Evolutionary conservation across 2,113 vertebrate species (phyloP).

Genomic region (Tringa solitaria): DNA sequence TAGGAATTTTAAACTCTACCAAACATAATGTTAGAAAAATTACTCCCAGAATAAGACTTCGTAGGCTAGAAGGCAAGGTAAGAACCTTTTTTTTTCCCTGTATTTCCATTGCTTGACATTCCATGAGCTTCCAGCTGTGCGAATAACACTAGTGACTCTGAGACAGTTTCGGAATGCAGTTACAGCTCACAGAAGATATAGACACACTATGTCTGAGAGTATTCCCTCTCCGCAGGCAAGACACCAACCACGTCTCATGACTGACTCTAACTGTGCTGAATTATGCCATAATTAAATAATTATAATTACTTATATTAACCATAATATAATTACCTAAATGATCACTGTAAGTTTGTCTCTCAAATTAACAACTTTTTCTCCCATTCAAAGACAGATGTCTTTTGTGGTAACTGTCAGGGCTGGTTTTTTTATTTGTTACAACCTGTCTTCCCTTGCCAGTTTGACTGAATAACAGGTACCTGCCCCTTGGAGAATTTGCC

Average conservation of each 20-base stretch:
- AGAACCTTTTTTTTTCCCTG: rapidly evolving
- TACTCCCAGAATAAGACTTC: background rate
- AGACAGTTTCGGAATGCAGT: background rate
- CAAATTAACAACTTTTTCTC: slow-evolving; percentile 49
- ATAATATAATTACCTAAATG: slow-evolving; percentile 59
- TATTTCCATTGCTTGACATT: background rate
- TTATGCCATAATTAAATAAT: slow-evolving; percentile 65
- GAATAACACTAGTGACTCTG: background rate
- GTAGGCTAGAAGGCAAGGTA: background rate
- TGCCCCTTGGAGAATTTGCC: background rate
- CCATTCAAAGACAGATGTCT: slow-evolving; percentile 26
- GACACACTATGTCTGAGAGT: background rate
- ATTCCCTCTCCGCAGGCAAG: background rate
- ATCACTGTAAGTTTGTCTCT: slow-evolving; percentile 25
- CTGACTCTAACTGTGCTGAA: slow-evolving; percentile 34
- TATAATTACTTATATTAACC: slow-evolving; percentile 67
- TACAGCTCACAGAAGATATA: background rate
- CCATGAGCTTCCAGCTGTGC: background rate
- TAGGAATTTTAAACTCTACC: background rate
- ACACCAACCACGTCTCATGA: slow-evolving; percentile 9
- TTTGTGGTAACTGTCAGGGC: background rate
- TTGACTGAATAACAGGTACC: background rate
- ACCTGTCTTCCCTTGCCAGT: background rate
- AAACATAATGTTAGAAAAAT: background rate
- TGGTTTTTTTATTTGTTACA: background rate